Conservation (phyloP, 2,113 vertebrate genomes). For the Psephotus haematonotus region DNA sequence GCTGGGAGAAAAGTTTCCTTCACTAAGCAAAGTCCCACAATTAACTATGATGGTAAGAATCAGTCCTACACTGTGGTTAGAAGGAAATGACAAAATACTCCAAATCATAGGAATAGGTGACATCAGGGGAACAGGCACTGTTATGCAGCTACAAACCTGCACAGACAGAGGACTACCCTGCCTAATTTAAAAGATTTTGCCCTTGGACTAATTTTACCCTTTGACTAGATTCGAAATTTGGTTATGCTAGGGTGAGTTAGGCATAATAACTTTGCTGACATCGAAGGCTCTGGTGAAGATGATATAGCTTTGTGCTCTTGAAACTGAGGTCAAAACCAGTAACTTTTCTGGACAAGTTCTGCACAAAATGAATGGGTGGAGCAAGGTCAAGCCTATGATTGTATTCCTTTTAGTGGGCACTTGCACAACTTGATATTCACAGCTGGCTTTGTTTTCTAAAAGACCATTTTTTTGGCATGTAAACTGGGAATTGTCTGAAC, state of each 20-base stretch:
- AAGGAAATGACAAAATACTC: not conserved
- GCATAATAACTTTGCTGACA: not conserved
- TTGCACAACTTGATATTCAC: not conserved
- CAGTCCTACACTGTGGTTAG: not conserved
- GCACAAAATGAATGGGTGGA: conserved; percentile 4
- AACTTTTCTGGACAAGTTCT: not conserved
- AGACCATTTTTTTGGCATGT: not conserved
- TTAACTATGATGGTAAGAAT: not conserved
- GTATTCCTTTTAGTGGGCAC: not conserved
- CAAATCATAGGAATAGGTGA: not conserved
- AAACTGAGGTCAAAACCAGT: conserved; percentile 2
- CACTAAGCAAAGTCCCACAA: not conserved
- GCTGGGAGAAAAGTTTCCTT: not conserved
- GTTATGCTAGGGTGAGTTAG: not conserved
- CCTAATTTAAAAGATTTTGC: not conserved
- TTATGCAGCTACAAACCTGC: not conserved
- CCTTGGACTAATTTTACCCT: not conserved
- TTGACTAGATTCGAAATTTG: not conserved
- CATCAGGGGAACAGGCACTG: not conserved
- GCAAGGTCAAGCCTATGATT: not conserved
- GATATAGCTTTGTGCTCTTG: not conserved
- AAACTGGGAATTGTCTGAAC: not conserved
- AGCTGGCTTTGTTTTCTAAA: not conserved
- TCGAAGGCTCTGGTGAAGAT: not conserved
- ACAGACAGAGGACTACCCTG: not conserved